Base-by-base conservation (phyloP, 1,140 invertebrate species). In the Chironomus striatipennis region DNA sequence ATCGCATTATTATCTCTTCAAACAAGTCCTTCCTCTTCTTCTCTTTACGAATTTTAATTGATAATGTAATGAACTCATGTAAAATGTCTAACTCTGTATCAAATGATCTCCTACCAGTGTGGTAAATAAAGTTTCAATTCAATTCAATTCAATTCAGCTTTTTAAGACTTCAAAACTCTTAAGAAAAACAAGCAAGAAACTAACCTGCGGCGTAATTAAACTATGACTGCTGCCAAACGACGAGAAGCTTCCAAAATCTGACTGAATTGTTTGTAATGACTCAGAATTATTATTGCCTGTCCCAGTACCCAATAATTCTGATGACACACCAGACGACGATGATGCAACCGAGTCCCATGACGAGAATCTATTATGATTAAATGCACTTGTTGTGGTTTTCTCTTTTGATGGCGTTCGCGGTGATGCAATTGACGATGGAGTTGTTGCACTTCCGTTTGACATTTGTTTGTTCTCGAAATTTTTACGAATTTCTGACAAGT, bases 151-250 rank as follows among this genome's bases (percentile, higher is more conserved):
- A n/a, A n/a, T n/a, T n/a, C n/a, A n/a, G n/a, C n/a, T n/a, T n/a
- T n/a, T n/a, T n/a, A n/a, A n/a, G n/a, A n/a, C n/a, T n/a, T n/a
- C n/a, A n/a, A n/a, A n/a, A n/a, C n/a, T n/a, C n/a, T n/a, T n/a
- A n/a, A n/a, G n/a, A n/a, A n/a, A n/a, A 34, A 34, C 5, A 34
- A 2, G 24, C 24, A 2, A 2, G 24, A 34, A 34, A 34, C 5
- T 34, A 2, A 67, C 65, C 65, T 82, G 81, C 20, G 81, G 81
- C 72, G 81, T 82, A 17, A 82, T 82, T 77, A 82, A 64, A 18
- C 81, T 82, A 76, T 82, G 81, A 77, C 82, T 82, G 76, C 81
- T 82, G 67, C 81, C 81, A 78, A 82, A 74, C 34, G 81, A 82
- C 2, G 81, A 82, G 75, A 82, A 82, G 75, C 81, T 82, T 18